Percentiles rank a stretch among this genome's conserved stretches.
phyloP scores from a whole-genome alignment of 2,113 vertebrate species.

The Brienomyrus brachyistius region DNA sequence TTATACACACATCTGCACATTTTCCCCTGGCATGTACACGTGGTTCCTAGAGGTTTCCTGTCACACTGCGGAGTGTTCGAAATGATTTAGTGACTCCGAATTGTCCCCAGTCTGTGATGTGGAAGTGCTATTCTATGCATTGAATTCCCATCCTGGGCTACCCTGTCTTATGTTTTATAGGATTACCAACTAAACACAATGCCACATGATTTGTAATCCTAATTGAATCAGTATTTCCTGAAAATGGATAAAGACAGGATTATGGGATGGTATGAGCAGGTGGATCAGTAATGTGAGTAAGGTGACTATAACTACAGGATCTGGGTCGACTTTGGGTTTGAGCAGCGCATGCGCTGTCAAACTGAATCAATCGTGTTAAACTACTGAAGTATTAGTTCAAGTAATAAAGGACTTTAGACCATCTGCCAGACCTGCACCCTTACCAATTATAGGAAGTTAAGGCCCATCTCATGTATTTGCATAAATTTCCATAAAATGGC shows the following conservation, averaged over 20 bases:
- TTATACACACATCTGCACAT: not conserved
- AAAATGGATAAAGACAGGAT: not conserved
- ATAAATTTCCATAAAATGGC: not conserved
- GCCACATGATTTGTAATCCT: not conserved
- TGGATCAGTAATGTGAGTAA: not conserved
- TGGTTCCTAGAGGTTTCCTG: not conserved
- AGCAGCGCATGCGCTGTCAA: not conserved
- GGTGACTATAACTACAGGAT: not conserved
- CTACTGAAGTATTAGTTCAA: not conserved
- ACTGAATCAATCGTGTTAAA: not conserved
- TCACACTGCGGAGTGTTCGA: not conserved
- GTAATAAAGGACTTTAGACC: not conserved
- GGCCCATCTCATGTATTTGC: not conserved
- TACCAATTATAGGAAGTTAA: not conserved
- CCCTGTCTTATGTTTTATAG: not conserved
- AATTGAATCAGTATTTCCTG: not conserved
- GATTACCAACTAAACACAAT: not conserved
- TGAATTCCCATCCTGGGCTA: not conserved
- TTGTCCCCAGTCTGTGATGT: not conserved
- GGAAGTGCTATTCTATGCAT: not conserved
- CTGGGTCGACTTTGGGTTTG: not conserved
- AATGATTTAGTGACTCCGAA: not conserved
- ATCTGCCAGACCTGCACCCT: not conserved
- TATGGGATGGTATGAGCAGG: not conserved
- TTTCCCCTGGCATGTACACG: not conserved